Base-by-base conservation (phyloP, 1,140 invertebrate species). In the Sarcophaga bullata region DNA sequence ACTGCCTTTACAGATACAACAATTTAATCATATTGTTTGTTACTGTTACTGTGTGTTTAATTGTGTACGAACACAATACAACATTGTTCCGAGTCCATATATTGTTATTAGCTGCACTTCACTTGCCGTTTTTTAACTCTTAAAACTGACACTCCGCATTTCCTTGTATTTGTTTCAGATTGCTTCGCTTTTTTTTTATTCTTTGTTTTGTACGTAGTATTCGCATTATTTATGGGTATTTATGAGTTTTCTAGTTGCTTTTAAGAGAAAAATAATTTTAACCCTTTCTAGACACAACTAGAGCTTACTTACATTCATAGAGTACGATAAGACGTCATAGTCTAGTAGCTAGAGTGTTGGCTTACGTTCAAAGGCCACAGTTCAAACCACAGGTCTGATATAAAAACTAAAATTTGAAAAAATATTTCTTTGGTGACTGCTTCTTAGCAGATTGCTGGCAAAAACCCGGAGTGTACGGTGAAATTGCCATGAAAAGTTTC, bases 141-240 rank as follows among this genome's bases (percentile, higher is more conserved):
- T 4, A 37, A 37, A 37, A 37, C 25, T 37, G 4, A 37, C 25
- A 37, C 25, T 37, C 25, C 1, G 25, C 25, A 37, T 4, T 37
- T 37, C 17, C 62, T 17, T 72, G 8, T 11, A 5, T 54, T 54
- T 15, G 17, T 25, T 19, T 72, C 10, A 25, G 62, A 17, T 72
- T 72, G n/a, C 19, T 72, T 7, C 17, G 19, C 17, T 19, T 2
- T 17, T 19, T 19, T 19, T 19, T 19, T 25, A 25, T 72, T 17
- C n/a, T 25, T 19, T 72, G 10, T 46, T 46, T 46, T 46, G 46
- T 47, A 73, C 25, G 68, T 73, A 52, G 19, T 46, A 68, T 72
- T 25, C 6, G 8, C 48, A 17, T n/a, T 76, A 76, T 76, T 76
- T 76, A 76, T 76, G 73, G 48, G 73, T 48, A 15, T 76, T 25